A percentile compares a stretch with the other conserved stretches of the same genome.
Conservation (phyloP, 2,113 vertebrate species). For the Amphiprion ocellaris region DNA sequence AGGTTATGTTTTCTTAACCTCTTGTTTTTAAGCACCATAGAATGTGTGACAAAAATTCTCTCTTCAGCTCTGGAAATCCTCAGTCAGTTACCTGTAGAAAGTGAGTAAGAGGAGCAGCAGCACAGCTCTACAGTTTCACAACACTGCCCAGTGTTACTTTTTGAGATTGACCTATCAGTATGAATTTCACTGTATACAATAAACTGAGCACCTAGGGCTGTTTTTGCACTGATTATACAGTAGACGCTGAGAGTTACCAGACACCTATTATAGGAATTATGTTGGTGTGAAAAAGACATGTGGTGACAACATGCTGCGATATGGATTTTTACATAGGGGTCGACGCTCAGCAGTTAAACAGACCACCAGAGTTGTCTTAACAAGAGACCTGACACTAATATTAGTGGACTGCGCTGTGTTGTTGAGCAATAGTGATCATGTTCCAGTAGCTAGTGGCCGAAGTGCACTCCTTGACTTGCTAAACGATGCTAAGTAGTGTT, state of each 20-base stretch:
- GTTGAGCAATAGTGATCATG: conserved; percentile 43
- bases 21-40: conserved; percentile 53
- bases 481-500: conserved; percentile 48
- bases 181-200: conserved; percentile 39
- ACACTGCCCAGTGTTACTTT: conserved; percentile 9
- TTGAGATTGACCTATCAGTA: conserved; percentile 41
- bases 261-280: conserved; percentile 64
- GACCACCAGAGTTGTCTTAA: conserved; percentile 47
- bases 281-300: conserved; percentile 45
- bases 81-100: conserved; percentile 29
- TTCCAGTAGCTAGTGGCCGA: conserved; percentile 54
- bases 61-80: conserved; percentile 29
- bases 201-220: conserved; percentile 29
- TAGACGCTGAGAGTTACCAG: conserved; percentile 21
- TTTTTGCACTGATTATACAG: conserved; percentile 52
- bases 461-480: conserved; percentile 26
- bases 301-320: conserved; percentile 46
- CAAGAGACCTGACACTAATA: conserved; percentile 75
- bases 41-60: conserved; percentile 49
- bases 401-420: conserved; percentile 70
- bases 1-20: conserved; percentile 68
- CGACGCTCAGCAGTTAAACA: conserved; percentile 32
- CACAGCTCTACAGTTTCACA: conserved; percentile 24
- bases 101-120: conserved; percentile 17
- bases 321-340: conserved; percentile 43